Base-by-base conservation (phyloP, 53 echinoderm and acorn worm genomes). In the Zoroaster sp. region DNA sequence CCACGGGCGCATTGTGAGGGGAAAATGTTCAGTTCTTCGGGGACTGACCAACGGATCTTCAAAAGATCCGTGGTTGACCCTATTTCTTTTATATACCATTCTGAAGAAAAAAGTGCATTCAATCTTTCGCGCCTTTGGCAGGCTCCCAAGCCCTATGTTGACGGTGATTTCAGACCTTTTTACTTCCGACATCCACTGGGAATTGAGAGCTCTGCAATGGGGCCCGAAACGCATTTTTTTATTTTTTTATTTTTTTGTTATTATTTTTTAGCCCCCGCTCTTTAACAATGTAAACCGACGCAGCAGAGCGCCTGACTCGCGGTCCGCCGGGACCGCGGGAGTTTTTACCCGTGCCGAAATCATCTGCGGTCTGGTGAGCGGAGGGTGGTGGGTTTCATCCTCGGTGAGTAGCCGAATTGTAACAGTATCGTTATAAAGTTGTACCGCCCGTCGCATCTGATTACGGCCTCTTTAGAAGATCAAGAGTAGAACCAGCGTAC, bases 341-440 rank as follows among this genome's bases (percentile, higher is more conserved):
- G 68, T 33, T 41, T 69, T 69, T 42, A 34, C 41, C 83, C 69
- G 69, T 45, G 69, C 79, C 79, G 79, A 65, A 55, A 17, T 33
- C 83, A 39, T 74, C 83, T 44, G 83, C 70, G 72, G 85, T 85
- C 70, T 70, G 72, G 42, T 71, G 71, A 47, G 21, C 85, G 71
- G 69, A 35, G 85, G 85, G 35, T 70, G 71, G n/a, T 32, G 7
- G 70, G 12, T 14, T 47, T 40, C 12, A 35, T 59, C 25, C 33
- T 77, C 18, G 5, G 34, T 52, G 47, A 33, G 77, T 18, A 35
- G 69, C 43, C 83, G 68, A 83, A 38, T 70, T 71, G 85, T 85
- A 85, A 85, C 85, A 69, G 85, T 85, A 85, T 85, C 85, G 35
- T 35, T 18, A 70, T 33, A 85, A 31, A 47, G 66, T 67, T 69